These are phyloP conservation scores for Halcyon badia DNA, from an alignment of 2,797 vertebrate species.

Conservation along the genomic window DNA sequence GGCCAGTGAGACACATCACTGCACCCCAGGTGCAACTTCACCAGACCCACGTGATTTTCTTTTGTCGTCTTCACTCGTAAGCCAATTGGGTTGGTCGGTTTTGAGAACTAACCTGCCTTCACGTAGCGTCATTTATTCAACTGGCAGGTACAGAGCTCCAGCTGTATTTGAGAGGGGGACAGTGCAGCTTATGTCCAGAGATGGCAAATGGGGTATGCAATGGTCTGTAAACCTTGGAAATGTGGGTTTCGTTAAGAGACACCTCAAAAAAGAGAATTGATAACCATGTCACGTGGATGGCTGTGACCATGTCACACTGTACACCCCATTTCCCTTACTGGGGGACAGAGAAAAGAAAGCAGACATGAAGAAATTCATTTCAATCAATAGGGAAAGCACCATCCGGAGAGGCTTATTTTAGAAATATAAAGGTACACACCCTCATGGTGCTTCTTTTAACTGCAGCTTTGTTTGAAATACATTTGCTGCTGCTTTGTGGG, in stretches of 20 bases:
- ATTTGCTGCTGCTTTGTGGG: not conserved
- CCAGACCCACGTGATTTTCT: not conserved
- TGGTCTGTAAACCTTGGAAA: not conserved
- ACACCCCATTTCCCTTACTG: fast-evolving
- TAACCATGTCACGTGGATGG: fast-evolving
- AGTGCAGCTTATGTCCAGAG: not conserved
- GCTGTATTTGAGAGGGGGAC: fast-evolving
- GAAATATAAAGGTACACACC: not conserved
- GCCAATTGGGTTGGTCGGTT: not conserved
- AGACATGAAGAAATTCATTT: not conserved
- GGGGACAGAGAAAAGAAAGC: not conserved
- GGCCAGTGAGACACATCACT: not conserved
- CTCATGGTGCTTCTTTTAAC: not conserved
- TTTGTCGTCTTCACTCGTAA: not conserved
- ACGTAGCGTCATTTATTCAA: not conserved
- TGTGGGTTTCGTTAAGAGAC: not conserved
- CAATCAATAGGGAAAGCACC: not conserved
- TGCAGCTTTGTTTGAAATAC: not conserved
- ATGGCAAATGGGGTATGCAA: not conserved
- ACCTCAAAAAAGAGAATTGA: not conserved
- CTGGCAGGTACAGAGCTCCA: not conserved
- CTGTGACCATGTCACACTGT: not conserved
- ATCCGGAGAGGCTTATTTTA: not conserved
- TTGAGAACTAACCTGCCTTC: not conserved
- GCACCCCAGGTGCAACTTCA: not conserved